Evolutionary conservation across 2,797 vertebrate genomes (phyloP).

Genomic region (Sebastes flavidus): DNA sequence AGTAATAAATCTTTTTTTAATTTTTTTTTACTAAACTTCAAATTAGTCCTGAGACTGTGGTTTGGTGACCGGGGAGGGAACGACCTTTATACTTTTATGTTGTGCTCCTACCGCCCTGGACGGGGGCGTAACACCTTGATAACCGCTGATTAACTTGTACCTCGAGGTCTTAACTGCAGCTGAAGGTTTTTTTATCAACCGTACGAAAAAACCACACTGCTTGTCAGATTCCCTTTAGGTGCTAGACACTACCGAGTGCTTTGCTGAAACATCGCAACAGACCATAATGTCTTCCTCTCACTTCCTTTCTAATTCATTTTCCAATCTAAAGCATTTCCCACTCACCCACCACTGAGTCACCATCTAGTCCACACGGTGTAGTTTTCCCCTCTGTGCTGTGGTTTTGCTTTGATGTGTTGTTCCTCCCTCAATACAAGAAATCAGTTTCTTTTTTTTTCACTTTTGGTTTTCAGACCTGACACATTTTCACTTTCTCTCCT

Average conservation of each 20-base stretch:
- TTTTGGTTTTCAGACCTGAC: constrained; percentile 84
- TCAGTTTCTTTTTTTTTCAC: constrained; percentile 55
- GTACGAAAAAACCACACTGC: constrained; percentile 35
- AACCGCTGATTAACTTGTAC: constrained; percentile 54
- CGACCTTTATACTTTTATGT: no score
- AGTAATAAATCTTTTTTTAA: no score
- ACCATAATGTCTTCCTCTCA: constrained; percentile 53
- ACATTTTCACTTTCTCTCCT: constrained; percentile 84
- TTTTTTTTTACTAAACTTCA: no score
- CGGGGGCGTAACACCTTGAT: constrained; percentile 3
- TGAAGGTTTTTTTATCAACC: constrained; percentile 33
- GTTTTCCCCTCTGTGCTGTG: constrained; percentile 80
- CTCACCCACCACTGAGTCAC: constrained; percentile 59
- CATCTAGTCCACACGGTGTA: constrained; percentile 68
- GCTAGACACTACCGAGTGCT: constrained; percentile 35
- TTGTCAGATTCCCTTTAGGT: constrained; percentile 42
- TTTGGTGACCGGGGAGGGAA: no score
- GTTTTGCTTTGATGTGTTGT: constrained; percentile 79
- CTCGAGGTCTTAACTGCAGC: constrained; percentile 31
- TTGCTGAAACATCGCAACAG: constrained; percentile 48
- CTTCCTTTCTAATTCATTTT: constrained; percentile 62
- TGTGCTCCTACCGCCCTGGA: no score
- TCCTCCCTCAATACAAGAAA: constrained; percentile 58
- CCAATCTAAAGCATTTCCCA: constrained; percentile 63
- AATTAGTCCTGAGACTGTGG: no score